Evolutionary conservation across 2,113 vertebrate species (phyloP), one percentile per base, ranked within the genome.

Genomic region (Tupaia chinensis): DNA sequence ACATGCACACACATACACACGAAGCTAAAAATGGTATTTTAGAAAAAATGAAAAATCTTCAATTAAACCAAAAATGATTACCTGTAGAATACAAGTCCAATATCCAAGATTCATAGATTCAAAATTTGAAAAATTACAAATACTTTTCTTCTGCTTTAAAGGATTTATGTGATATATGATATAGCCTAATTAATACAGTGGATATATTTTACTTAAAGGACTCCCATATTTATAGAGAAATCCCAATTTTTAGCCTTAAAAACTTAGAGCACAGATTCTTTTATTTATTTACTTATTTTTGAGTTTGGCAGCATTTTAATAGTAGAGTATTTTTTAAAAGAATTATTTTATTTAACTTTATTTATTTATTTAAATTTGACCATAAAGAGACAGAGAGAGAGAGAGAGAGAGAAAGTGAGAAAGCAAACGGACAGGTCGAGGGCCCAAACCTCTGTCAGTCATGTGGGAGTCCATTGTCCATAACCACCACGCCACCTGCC

Each of bases 41-140:
- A 74, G 32, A 58, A 69, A 97, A 88, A 82, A 86, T 29, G 9
- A 90, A 80, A 78, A 27, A 63, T 74, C 53, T 82, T 93, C 58
- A 89, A 34, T 93, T 84, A 76, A 95, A 87, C 20, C 22, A 84
- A 95, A 82, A 93, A 53, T 66, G 89, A 91, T 81, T 91, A 9
- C 32, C n/a, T 88, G 10, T 29, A 92, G 77, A 58, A n/a, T 88
- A 22, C 25, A 66, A 94, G 65, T 79, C 6, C 13, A 73, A 22
- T 68, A 82, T 63, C 32, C 29, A 88, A 76, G 53, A 77, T 91
- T 10, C 89, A 73, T 14, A 68, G 13, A 93, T 76, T 94, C 56
- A 96, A 91, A 70, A 60, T 91, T 84, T 90, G 66, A 89, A 92
- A 95, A 92, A 83, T 77, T n/a, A 5, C 16, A 84, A 94, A 25